These are phyloP conservation scores for Solenopsis fugax DNA, from an alignment of 1,140 invertebrate species.

Conservation along the genomic window DNA sequence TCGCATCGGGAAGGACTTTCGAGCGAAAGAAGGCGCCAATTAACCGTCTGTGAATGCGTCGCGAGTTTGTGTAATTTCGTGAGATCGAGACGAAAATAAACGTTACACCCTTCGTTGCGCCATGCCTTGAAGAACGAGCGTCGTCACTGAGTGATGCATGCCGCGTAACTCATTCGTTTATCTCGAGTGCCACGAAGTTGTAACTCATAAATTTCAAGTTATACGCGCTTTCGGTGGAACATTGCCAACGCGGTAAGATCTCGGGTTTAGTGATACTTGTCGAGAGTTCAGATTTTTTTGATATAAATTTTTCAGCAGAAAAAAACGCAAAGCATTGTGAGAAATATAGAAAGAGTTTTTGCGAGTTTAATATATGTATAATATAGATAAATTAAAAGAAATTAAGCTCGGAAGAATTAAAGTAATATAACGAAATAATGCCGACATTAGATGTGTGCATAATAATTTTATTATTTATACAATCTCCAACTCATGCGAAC, in stretches of 20 bases:
- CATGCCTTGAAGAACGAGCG: not conserved
- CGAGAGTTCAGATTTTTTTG: not conserved
- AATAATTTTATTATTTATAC: too few relatives aligned
- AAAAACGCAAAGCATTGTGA: not conserved
- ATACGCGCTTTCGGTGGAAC: not conserved
- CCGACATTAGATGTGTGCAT: too few relatives aligned
- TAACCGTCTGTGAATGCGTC: not conserved
- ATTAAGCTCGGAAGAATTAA: too few relatives aligned
- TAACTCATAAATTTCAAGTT: conserved; percentile 49
- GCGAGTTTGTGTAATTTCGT: conserved; percentile 33
- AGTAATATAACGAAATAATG: too few relatives aligned
- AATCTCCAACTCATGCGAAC: too few relatives aligned
- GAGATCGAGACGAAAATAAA: conserved; percentile 69
- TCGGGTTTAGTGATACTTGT: not conserved
- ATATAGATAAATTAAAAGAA: not conserved
- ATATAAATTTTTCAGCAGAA: not conserved
- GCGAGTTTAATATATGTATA: too few relatives aligned
- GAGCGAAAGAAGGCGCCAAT: conserved; percentile 38
- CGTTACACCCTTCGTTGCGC: conserved; percentile 15
- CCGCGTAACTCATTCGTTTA: conserved; percentile 52
- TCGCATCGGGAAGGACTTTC: not conserved
- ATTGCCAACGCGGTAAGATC: conserved; percentile 8
- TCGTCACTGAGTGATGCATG: conserved; percentile 22
- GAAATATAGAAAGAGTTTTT: not conserved
- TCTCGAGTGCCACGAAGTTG: conserved; percentile 38